Evolutionary conservation across 2,113 vertebrate genomes (phyloP).

Genomic region (Platysteira castanea): DNA sequence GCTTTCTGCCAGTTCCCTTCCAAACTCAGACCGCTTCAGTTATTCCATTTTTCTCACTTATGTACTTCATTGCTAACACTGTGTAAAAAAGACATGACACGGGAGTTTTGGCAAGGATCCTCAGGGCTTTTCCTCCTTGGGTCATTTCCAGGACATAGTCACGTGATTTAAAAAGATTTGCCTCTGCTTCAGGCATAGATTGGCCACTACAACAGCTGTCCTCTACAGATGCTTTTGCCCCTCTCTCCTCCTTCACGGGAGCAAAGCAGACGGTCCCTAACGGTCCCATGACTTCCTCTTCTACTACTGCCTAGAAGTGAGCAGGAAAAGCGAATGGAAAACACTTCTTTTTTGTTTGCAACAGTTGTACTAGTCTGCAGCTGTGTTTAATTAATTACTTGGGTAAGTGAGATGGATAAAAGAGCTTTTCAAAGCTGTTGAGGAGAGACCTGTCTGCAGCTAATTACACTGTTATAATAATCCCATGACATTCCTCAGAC

Average conservation of each 20-base stretch:
- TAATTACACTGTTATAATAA: conserved; percentile 46
- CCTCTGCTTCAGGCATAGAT: not conserved
- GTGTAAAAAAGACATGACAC: not conserved
- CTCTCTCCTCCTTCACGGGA: not conserved
- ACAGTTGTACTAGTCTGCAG: conserved; percentile 48
- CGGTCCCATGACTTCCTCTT: not conserved
- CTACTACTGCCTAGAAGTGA: not conserved
- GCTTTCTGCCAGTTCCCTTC: conserved; percentile 4
- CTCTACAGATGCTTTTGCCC: not conserved
- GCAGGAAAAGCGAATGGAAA: not conserved
- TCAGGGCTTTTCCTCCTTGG: conserved; percentile 32
- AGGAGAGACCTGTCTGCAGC: conserved; percentile 42
- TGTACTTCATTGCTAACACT: not conserved
- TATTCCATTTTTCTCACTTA: conserved; percentile 20
- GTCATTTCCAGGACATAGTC: conserved; percentile 23
- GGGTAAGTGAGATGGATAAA: conserved; percentile 41
- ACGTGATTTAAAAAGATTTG: not conserved
- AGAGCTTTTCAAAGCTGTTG: conserved; percentile 40
- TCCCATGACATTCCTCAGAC: not conserved
- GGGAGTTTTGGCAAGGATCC: not conserved
- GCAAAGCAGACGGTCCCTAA: not conserved
- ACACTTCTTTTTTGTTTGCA: not conserved
- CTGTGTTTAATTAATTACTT: conserved; percentile 62
- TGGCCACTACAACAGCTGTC: not conserved
- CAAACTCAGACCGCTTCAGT: not conserved